Evolutionary conservation across 2,113 vertebrate genomes (phyloP), one percentile per base, ranked within the genome.

Genomic region (Aegithalos caudatus): DNA sequence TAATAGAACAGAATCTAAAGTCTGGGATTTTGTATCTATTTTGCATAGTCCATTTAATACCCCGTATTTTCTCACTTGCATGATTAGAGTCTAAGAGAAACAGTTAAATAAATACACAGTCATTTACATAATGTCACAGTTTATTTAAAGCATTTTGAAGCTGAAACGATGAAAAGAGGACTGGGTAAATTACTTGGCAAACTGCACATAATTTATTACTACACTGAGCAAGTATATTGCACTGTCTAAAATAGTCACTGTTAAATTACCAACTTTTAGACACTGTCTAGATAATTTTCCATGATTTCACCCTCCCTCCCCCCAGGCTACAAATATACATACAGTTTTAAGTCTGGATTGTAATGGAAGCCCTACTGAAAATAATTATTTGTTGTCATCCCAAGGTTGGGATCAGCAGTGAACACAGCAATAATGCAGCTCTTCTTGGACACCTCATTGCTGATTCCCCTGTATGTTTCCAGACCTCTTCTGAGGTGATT

Each of bases 61-160:
- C 76, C 56, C 2, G 47, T 80, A 83, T 70, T 90, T 81, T 87
- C 74, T 81, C 70, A 19, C 85, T 82, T 94, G 66, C 73, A 60
- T 45, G 64, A 74, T 69, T 65, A 42, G 77, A 47, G 71, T 66
- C 71, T 89, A 76, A 86, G 66, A 88, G 71, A 96, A 95, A 86
- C 86, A 78, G 50, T 96, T 92, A 93, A 94, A 97, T 79, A 89
- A 82, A 86, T 92, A 70, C 69, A 76, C 81, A 92, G 40, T 66
- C 78, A 53, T 96, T 93, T 87, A 74, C 27, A 87, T 86, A 90
- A 88, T 71, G 62, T 77, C 95, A 91, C 90, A 92, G 66, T 97
- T 96, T 96, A 95, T 96, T 95, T 95, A 91, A 96, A 96, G 83
- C 60, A 74, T 96, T 95, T 96, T 95, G 94, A 92, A 83, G 67